These are phyloP conservation scores for Zaprionus nigranus DNA, from an alignment of 1,140 invertebrate species.

Conservation along the genomic window DNA sequence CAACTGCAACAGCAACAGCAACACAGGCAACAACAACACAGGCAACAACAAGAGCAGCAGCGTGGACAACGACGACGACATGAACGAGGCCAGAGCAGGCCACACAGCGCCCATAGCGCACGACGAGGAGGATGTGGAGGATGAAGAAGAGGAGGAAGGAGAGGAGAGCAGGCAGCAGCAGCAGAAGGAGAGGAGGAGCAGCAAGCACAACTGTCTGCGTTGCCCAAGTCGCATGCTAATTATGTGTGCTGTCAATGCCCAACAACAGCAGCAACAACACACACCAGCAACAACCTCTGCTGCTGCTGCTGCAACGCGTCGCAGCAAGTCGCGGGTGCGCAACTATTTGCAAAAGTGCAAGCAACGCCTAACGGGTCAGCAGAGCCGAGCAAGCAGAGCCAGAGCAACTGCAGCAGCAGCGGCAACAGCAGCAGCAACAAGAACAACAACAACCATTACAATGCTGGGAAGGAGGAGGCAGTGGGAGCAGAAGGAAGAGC, in stretches of 20 bases:
- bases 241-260: conserved; percentile 78
- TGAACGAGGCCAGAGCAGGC: conserved; percentile 50
- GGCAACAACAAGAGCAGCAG: conserved; percentile 35
- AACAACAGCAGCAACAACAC: conserved; percentile 34
- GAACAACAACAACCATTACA: conserved; percentile 58
- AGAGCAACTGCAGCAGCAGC: conserved; percentile 33
- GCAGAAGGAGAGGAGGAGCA: conserved; percentile 22
- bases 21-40: conserved; percentile 10
- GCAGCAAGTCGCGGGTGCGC: conserved; percentile 85
- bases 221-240: conserved; percentile 64
- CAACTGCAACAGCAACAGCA: conserved; percentile 22
- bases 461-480: conserved; percentile 56
- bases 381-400: conserved; percentile 31
- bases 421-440: conserved; percentile 17
- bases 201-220: conserved; percentile 45
- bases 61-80: conserved; percentile 33
- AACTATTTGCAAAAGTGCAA: conserved; percentile 85
- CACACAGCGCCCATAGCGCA: conserved; percentile 76
- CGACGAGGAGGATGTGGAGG: conserved; percentile 62
- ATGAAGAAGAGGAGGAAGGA: conserved; percentile 32
- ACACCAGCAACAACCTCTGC: conserved; percentile 26
- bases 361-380: conserved; percentile 83
- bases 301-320: conserved; percentile 47
- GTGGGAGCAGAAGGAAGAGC: conserved; percentile 19
- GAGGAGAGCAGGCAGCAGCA: conserved; percentile 16